Percentiles rank a stretch among this genome's conserved stretches.
Conservation (phyloP, 2,888 invertebrate genomes). For the Drosophila ustulata region DNA sequence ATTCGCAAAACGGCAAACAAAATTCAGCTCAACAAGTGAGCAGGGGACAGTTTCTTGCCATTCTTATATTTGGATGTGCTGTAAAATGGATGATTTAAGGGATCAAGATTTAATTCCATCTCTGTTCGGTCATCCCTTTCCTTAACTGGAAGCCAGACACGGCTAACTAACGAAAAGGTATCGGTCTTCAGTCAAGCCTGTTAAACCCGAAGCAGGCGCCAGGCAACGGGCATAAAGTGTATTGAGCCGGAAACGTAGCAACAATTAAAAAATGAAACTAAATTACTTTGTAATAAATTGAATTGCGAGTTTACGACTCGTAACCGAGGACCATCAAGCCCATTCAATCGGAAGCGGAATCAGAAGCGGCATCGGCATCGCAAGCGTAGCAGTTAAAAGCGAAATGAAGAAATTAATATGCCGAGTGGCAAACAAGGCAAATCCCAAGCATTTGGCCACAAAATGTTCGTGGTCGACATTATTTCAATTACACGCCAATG, state of each 20-base stretch:
- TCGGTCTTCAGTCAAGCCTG: background rate
- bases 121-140: background rate
- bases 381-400: slow-evolving; percentile 27
- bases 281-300: slow-evolving; percentile 48
- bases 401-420: slow-evolving; percentile 67
- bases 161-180: background rate
- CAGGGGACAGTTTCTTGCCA: background rate
- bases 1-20: background rate
- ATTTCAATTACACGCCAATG: slow-evolving; percentile 59
- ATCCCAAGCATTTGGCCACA: slow-evolving; percentile 19
- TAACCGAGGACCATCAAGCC: slow-evolving; percentile 34
- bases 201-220: background rate
- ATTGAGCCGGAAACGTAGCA: slow-evolving; percentile 25
- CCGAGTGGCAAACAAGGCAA: slow-evolving; percentile 31
- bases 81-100: background rate
- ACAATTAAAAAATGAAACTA: slow-evolving; percentile 49
- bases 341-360: slow-evolving; percentile 35
- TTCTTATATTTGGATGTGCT: background rate
- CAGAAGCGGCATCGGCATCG: background rate
- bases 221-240: slow-evolving; percentile 12
- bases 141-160: background rate
- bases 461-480: slow-evolving; percentile 39
- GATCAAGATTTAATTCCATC: background rate
- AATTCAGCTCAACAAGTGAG: background rate
- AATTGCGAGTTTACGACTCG: slow-evolving; percentile 53